A percentile compares a stretch with the other conserved stretches of the same genome.
phyloP scores from a whole-genome alignment of 2,888 invertebrate genomes.

The Litoditis marina region DNA sequence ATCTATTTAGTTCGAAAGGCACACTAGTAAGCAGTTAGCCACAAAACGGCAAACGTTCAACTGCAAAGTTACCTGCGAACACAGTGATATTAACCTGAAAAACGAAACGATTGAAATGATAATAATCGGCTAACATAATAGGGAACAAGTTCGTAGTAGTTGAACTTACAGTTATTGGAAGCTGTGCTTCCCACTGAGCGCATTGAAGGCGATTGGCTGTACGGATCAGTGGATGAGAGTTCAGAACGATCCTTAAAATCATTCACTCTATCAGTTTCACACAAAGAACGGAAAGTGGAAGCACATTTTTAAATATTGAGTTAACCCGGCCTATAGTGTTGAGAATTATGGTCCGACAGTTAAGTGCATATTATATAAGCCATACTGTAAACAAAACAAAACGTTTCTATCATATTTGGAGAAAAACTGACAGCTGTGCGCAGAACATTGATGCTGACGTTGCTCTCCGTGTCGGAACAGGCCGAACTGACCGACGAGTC shows the following conservation, averaged over 20 bases:
- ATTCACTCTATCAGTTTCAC: not conserved
- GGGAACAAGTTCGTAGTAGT: not conserved
- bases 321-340: too few relatives aligned
- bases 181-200: constrained; percentile 32
- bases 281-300: not conserved
- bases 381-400: not conserved
- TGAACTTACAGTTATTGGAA: constrained; percentile 21
- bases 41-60: too few relatives aligned
- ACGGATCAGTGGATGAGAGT: constrained; percentile 20
- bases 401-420: not conserved
- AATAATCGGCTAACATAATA: too few relatives aligned
- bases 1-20: too few relatives aligned
- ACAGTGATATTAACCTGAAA: too few relatives aligned
- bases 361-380: too few relatives aligned
- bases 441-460: constrained; percentile 27
- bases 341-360: not conserved
- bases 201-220: constrained; percentile 34
- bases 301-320: too few relatives aligned
- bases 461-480: constrained; percentile 49
- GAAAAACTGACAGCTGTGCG: constrained; percentile 7
- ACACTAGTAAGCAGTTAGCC: too few relatives aligned
- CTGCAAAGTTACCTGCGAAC: too few relatives aligned
- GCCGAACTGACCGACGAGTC: constrained; percentile 56
- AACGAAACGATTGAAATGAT: too few relatives aligned
- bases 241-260: not conserved